Percentiles rank a stretch among this genome's conserved stretches.
phyloP scores from a whole-genome alignment of 2,113 vertebrate genomes.

The Pollimyrus isidori region DNA sequence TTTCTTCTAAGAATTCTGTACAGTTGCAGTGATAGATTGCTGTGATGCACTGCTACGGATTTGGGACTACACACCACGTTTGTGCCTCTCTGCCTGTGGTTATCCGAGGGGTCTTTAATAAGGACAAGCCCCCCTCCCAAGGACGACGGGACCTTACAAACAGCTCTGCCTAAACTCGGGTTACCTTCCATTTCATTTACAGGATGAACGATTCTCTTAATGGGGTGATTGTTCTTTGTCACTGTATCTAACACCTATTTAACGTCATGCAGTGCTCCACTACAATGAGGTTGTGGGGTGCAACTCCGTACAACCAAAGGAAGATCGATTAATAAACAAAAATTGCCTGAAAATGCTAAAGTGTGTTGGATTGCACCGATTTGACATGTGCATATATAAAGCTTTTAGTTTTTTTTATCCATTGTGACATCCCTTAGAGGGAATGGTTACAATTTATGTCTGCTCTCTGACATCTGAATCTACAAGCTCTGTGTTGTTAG shows the following conservation, averaged over 20 bases:
- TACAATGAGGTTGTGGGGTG: neutral
- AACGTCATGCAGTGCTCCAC: neutral
- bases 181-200: neutral
- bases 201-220: neutral
- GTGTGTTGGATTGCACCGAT: neutral
- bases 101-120: neutral
- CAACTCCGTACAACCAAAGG: neutral
- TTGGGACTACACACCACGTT: constrained; percentile 38
- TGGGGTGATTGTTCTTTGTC: neutral
- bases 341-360: neutral
- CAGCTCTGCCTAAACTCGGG: neutral
- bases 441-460: neutral
- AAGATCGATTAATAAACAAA: neutral
- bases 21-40: constrained; percentile 34
- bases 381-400: neutral
- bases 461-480: neutral
- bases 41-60: constrained; percentile 18
- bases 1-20: neutral
- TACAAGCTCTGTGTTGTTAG: neutral
- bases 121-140: neutral
- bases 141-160: neutral
- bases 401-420: neutral
- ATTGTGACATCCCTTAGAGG: neutral
- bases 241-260: neutral
- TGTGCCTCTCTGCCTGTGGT: neutral